Conservation (phyloP, 2,888 invertebrate genomes). For the Plagiodera versicolora region DNA sequence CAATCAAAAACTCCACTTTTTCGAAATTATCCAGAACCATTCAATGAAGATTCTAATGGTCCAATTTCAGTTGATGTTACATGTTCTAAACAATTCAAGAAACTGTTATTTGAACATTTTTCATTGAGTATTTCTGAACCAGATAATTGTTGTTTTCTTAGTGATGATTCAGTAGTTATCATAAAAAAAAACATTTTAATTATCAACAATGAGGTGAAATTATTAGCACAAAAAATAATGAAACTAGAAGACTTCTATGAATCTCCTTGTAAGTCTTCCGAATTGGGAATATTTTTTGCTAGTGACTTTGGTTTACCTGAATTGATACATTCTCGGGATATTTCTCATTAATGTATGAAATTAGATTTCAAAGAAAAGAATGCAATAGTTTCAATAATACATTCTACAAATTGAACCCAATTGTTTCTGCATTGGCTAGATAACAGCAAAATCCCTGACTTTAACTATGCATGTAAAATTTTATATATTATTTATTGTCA, state of each 20-base stretch:
- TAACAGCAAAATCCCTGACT: background rate
- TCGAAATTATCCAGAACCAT: conserved; percentile 1
- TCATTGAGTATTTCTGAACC: conserved; percentile 4
- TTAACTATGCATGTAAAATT: no score
- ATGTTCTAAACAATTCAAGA: conserved; percentile 11
- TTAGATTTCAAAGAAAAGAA: conserved; percentile 1
- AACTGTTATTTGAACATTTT: conserved; percentile 17
- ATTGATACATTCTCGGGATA: conserved; percentile 3
- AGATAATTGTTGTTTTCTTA: conserved; percentile 19
- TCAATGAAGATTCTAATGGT: conserved; percentile 11
- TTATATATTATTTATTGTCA: no score
- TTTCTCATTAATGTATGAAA: conserved; percentile 8
- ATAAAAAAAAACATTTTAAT: conserved; percentile 7
- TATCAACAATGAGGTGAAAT: background rate
- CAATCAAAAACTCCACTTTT: background rate
- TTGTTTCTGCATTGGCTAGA: background rate
- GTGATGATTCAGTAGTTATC: background rate
- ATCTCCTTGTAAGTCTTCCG: background rate
- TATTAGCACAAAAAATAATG: background rate
- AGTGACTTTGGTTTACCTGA: background rate
- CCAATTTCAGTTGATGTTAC: background rate
- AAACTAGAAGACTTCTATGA: background rate
- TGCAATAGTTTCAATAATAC: background rate
- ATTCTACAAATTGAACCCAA: background rate
- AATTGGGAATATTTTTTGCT: conserved; percentile 15